Conservation (phyloP, 2,797 vertebrate species). For the Okamejei kenojei region DNA sequence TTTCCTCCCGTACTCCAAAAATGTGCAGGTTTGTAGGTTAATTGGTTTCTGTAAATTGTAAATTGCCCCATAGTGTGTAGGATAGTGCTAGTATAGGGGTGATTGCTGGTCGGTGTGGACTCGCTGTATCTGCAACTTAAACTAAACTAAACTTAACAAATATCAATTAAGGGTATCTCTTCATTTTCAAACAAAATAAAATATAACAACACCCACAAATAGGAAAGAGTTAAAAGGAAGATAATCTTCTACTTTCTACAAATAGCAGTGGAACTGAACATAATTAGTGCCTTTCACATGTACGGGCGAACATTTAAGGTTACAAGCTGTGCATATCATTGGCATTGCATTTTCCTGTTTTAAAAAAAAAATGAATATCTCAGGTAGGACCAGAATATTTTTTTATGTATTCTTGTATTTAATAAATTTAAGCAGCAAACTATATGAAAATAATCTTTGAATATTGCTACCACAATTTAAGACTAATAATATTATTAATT, state of each 20-base stretch:
- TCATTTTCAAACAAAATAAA: background rate
- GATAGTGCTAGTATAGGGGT: too few species aligned
- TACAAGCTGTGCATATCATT: background rate
- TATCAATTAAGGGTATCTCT: background rate
- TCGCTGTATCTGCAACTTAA: too few species aligned
- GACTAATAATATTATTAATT: background rate
- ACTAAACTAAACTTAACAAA: too few species aligned
- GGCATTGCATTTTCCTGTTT: background rate
- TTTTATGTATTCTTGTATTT: background rate
- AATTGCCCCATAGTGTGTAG: too few species aligned
- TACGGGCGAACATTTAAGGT: background rate
- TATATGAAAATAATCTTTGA: background rate
- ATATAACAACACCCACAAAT: too few species aligned
- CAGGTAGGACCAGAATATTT: background rate
- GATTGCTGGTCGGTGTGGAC: too few species aligned
- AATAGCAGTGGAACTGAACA: background rate
- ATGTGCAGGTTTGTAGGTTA: too few species aligned
- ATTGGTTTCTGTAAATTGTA: too few species aligned
- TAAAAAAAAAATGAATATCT: background rate
- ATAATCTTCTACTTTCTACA: slow-evolving; percentile 16
- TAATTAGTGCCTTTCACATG: slow-evolving; percentile 31
- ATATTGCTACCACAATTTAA: background rate
- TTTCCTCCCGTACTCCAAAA: too few species aligned
- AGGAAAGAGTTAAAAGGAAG: slow-evolving; percentile 23
- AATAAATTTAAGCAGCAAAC: too few species aligned